Percentiles rank a stretch among this genome's conserved stretches.
Conservation (phyloP, 2,113 vertebrate species). For the Menidia beryllina region DNA sequence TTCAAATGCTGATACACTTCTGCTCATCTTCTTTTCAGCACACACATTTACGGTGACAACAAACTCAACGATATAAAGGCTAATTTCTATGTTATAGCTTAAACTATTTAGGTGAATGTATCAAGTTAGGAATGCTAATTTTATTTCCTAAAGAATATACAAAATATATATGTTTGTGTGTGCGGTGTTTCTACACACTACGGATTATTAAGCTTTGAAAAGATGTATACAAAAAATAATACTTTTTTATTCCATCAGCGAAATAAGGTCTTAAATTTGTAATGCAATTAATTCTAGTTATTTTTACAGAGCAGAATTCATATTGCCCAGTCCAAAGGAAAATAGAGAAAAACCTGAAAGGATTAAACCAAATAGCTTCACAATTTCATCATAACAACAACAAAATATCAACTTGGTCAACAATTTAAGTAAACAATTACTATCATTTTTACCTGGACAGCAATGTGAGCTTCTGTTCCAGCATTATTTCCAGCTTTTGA, state of each 20-base stretch:
- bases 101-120: no score
- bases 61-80: no score
- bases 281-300: background rate
- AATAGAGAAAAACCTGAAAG: background rate
- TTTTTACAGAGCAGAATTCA: no score
- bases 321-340: background rate
- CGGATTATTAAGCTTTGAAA: no score
- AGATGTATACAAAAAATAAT: background rate
- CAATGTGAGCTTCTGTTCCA: constrained; percentile 95
- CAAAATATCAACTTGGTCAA: background rate
- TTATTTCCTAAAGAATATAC: no score
- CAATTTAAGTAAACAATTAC: background rate
- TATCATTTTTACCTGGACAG: constrained; percentile 88
- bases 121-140: no score
- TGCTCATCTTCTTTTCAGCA: no score
- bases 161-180: no score
- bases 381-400: background rate
- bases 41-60: no score
- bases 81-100: no score
- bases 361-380: constrained; percentile 9
- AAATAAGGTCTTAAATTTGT: background rate
- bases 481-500: constrained; percentile 94
- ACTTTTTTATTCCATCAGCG: background rate
- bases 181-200: no score
- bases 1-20: no score